Base-by-base conservation (phyloP, 2,888 invertebrate genomes). In the Netelia virgata region DNA sequence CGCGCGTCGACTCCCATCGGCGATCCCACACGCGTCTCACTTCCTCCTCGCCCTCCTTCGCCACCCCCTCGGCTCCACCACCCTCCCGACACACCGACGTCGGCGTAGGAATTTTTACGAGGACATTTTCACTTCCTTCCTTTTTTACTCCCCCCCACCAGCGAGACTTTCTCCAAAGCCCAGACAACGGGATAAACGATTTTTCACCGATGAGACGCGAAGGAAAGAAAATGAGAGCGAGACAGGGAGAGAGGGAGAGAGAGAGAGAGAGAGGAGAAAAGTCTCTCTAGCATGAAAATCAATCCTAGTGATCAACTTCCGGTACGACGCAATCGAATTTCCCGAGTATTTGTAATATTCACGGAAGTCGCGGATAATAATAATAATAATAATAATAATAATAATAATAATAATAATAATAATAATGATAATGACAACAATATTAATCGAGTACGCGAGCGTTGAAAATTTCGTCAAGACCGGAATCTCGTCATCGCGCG, bases 61-160 rank as follows among this genome's bases (percentile, higher is more conserved):
- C 47, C 1, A 47, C 14, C 47, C 47, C 14, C 47, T 14, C 14
- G 47, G 1, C 20, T 11, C 5, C 10, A 8, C 47, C 47, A 16
- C 47, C 76, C 57, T 61, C 70, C 68, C 57, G 57, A 59, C 50
- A 14, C 50, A 11, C n/a, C 11, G 14, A n/a, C 28, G 43, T 47
- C 36, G 18, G 3, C 20, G 63, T 16, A 47, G 61, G 70, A 79
- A 72, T 79, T 79, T 83, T 84, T 75, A 76, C 53, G 64, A 68
- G 53, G 70, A 70, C 85, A 73, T 81, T 88, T 87, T 78, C 86
- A 72, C 68, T 55, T 63, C 74, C 66, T 66, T 53, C 47, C 53
- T 66, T 70, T 20, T 57, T 57, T 66, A n/a, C n/a, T 5, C n/a
- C 16, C 47, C n/a, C 47, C 47, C 82, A 43, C 11, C 23, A 55